phyloP scores from a whole-genome alignment of 2,888 invertebrate genomes.

The Desoria tigrina region DNA sequence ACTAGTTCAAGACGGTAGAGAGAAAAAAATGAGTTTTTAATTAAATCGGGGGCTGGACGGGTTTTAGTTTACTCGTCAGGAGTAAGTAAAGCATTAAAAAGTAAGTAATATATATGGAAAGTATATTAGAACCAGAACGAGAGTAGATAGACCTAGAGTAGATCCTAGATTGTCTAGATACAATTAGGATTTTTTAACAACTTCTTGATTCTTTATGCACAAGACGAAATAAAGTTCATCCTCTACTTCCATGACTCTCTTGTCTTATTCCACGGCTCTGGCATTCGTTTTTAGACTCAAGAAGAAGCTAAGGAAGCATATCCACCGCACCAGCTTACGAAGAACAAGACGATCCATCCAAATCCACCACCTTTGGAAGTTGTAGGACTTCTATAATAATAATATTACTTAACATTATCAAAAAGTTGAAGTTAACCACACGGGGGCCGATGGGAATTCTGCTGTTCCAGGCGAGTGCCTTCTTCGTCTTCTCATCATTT shows the following conservation, averaged over 20 bases:
- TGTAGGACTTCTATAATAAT: too few species aligned
- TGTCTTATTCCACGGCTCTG: too few species aligned
- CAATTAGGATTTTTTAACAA: constrained; percentile 12
- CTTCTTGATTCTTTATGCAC: neutral
- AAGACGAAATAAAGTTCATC: too few species aligned
- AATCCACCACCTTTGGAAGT: constrained; percentile 16
- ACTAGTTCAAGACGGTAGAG: neutral
- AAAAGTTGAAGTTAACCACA: too few species aligned
- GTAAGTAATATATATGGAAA: neutral
- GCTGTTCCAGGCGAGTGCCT: constrained; percentile 34
- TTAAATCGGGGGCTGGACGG: constrained; percentile 23
- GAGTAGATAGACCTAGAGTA: too few species aligned
- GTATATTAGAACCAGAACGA: neutral
- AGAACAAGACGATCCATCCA: too few species aligned
- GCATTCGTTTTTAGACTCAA: too few species aligned
- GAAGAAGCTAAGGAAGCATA: too few species aligned
- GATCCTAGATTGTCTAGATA: neutral
- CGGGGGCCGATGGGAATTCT: constrained; percentile 27
- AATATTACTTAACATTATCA: too few species aligned
- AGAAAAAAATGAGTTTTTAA: constrained; percentile 26
- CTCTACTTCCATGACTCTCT: too few species aligned
- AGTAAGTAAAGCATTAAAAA: neutral
- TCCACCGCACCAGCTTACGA: too few species aligned
- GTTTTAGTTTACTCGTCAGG: neutral
- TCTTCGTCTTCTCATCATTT: constrained; percentile 39